Percentiles rank a stretch among this genome's conserved stretches.
phyloP scores from a whole-genome alignment of 2,113 vertebrate species.

The Tricholaema leucomelas region DNA sequence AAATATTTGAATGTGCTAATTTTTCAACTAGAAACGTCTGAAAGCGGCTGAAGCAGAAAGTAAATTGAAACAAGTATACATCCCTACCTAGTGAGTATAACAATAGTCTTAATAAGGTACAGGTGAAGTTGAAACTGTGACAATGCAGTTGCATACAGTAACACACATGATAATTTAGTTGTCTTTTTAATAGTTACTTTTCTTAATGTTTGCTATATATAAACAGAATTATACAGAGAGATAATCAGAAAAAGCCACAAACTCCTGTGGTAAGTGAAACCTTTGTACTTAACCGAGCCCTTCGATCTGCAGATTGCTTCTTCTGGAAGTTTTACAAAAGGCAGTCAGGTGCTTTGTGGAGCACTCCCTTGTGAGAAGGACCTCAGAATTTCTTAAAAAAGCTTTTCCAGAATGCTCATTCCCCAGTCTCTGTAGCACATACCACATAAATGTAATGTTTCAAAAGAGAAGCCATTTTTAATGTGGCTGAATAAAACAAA shows the following conservation, averaged over 20 bases:
- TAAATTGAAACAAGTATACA: slow-evolving; percentile 98
- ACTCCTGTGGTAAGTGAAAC: background rate
- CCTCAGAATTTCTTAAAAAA: background rate
- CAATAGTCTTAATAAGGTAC: background rate
- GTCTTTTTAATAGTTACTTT: background rate
- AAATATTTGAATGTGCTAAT: slow-evolving; percentile 54
- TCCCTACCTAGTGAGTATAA: slow-evolving; percentile 96
- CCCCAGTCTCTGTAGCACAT: background rate
- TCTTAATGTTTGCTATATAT: background rate
- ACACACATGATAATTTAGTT: background rate
- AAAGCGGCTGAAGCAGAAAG: slow-evolving; percentile 98
- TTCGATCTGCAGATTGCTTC: background rate
- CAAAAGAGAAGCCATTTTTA: background rate
- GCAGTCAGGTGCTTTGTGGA: background rate
- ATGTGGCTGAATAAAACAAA: background rate
- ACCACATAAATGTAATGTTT: background rate
- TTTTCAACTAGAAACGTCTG: slow-evolving; percentile 88
- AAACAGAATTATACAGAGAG: background rate
- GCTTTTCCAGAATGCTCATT: background rate
- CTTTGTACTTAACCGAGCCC: background rate
- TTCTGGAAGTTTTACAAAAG: background rate
- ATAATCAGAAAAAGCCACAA: background rate
- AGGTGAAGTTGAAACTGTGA: background rate
- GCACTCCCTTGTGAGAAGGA: background rate
- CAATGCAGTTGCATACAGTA: background rate